Base-by-base conservation (phyloP, 2,797 vertebrate species). In the Hydrocynus forskahlii region DNA sequence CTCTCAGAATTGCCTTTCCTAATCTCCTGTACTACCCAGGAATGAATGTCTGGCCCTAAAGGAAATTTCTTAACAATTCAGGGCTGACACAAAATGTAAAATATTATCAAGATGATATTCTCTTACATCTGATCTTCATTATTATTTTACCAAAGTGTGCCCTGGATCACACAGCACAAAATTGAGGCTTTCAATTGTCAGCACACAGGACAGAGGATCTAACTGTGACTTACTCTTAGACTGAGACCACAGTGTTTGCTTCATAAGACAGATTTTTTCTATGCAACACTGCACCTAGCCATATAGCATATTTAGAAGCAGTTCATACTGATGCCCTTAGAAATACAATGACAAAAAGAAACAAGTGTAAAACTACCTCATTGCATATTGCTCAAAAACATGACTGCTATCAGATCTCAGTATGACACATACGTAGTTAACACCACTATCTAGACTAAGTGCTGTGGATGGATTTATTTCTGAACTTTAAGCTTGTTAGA, bases 81-180 rank as follows among this genome's bases (percentile, higher is more conserved):
- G 90, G 88, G 87, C 85, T 88, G 89, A 91, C 87, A 92, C 82
- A 87, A 67, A 55, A 81, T 89, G 88, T 85, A 89, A 92, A 94
- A 94, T 92, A 94, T 92, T 92, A 90, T 63, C 85, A 87, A 84
- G 67, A 87, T 87, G 86, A 86, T 87, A 87, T 92, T 92, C 92
- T 88, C 87, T 74, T 87, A 89, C 84, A 86, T 83, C 85, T 87
- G 84, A 17, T 76, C 87, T 85, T 88, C 82, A 88, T 92, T 83
- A 23, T 14, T 72, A 73, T 82, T 80, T 80, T 80, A 74, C 63
- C 80, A 86, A 76, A 83, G 45, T 54, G 75, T 68, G 69, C 64
- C 76, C 77, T 72, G 74, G 60, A 85, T 66, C 76, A 60, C 71
- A 83, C 72, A 23, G 62, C n/a, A 69, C 35, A 75, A 57, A 80